Percentiles rank a stretch among this genome's conserved stretches.
Conservation (phyloP, 1,140 invertebrate species). For the Rhizoglyphus robini region DNA sequence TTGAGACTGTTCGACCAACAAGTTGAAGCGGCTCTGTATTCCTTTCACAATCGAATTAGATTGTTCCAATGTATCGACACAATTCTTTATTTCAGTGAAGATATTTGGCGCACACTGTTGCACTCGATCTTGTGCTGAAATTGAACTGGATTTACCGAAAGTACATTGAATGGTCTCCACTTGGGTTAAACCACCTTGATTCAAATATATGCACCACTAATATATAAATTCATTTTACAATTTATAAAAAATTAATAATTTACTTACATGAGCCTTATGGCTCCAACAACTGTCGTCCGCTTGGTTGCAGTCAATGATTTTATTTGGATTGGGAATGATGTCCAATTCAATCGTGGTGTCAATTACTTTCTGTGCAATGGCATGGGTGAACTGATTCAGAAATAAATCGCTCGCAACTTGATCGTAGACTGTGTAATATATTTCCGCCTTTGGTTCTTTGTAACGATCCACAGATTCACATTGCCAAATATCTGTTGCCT, state of each 20-base stretch:
- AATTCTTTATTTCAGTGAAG: too few relatives aligned
- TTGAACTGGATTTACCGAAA: neutral
- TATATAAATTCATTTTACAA: neutral
- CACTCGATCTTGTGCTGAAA: neutral
- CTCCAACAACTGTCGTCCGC: neutral
- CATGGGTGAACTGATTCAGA: neutral
- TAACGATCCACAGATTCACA: neutral
- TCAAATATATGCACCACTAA: neutral
- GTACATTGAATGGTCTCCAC: neutral
- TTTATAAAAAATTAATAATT: neutral
- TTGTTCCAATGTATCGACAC: too few relatives aligned
- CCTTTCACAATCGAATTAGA: neutral
- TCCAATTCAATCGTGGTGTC: neutral
- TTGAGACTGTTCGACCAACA: neutral
- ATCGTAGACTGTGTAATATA: neutral
- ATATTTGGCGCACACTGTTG: neutral
- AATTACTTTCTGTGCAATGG: neutral
- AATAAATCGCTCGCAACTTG: neutral
- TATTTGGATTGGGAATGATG: constrained; percentile 1
- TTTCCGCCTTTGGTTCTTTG: constrained; percentile 1
- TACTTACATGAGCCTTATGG: constrained; percentile 1
- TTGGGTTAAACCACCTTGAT: neutral
- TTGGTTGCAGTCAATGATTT: neutral
- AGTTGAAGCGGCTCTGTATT: neutral
- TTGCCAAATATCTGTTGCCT: neutral